Conservation (phyloP, 92 coral and sea anemone species). For the Phenganax stokvisi region DNA sequence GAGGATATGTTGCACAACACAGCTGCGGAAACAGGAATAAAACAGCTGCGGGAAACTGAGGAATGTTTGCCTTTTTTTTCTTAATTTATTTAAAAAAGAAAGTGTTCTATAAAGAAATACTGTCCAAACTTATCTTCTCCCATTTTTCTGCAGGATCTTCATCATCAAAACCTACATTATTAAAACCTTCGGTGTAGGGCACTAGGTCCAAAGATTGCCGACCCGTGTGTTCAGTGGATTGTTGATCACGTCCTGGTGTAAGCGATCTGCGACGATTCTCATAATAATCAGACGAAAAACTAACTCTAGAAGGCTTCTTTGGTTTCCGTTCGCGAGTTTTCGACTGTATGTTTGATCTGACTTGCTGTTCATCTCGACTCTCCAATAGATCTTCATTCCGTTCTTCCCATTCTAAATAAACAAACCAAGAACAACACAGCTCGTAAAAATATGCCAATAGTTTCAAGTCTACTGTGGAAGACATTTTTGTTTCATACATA, state of each 20-base stretch:
- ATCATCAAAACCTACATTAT: background rate
- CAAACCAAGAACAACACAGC: background rate
- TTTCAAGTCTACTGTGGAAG: background rate
- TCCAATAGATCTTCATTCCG: background rate
- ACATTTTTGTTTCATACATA: background rate
- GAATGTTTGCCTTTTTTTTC: too few relatives aligned
- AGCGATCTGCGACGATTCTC: background rate
- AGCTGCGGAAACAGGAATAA: too few relatives aligned
- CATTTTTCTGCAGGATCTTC: background rate
- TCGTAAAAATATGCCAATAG: background rate
- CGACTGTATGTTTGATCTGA: background rate
- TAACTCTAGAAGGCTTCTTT: too few relatives aligned
- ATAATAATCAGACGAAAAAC: background rate
- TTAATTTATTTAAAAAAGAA: too few relatives aligned
- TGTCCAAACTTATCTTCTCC: conserved; percentile 21
- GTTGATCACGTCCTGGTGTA: background rate
- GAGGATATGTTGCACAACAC: too few relatives aligned
- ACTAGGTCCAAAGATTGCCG: background rate
- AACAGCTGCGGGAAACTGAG: background rate
- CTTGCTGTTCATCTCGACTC: background rate
- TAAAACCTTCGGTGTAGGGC: background rate
- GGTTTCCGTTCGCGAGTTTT: background rate
- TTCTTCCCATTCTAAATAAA: background rate
- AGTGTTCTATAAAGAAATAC: conserved; percentile 3
- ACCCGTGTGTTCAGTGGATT: background rate